A percentile compares a stretch with the other conserved stretches of the same genome.
Conservation (phyloP, 2,888 invertebrate genomes). For the Chymomyza amoena region DNA sequence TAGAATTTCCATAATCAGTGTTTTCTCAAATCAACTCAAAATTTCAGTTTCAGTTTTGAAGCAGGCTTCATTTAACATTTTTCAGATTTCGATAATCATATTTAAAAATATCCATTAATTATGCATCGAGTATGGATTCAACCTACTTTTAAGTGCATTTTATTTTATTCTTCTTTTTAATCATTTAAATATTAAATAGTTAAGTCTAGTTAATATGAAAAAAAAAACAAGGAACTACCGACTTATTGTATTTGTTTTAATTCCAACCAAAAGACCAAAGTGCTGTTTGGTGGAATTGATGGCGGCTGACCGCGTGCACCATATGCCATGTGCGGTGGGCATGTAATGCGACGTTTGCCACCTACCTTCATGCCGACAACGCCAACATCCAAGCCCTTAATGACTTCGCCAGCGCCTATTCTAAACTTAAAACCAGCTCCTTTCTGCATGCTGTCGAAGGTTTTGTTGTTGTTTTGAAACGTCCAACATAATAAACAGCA, state of each 20-base stretch:
- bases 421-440: constrained; percentile 93
- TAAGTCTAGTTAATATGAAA: not conserved
- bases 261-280: constrained; percentile 93
- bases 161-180: too few relatives aligned
- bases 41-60: too few relatives aligned
- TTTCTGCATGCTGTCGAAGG: constrained; percentile 87
- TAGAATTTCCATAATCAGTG: too few relatives aligned
- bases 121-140: too few relatives aligned
- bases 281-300: constrained; percentile 92
- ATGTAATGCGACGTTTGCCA: constrained; percentile 90
- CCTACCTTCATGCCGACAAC: constrained; percentile 96
- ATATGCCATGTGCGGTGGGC: constrained; percentile 93
- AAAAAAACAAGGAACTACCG: not conserved
- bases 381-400: constrained; percentile 94
- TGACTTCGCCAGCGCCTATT: constrained; percentile 91
- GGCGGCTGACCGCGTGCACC: constrained; percentile 88
- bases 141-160: too few relatives aligned
- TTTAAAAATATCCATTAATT: too few relatives aligned
- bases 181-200: not conserved
- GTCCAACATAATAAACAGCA: constrained; percentile 91
- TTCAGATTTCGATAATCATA: too few relatives aligned
- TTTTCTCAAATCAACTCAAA: too few relatives aligned
- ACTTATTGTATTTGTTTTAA: constrained; percentile 84
- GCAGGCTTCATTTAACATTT: too few relatives aligned
- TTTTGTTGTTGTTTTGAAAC: constrained; percentile 90